These are phyloP conservation scores for Philonicus albiceps DNA, from an alignment of 2,888 invertebrate species.

Conservation along the genomic window DNA sequence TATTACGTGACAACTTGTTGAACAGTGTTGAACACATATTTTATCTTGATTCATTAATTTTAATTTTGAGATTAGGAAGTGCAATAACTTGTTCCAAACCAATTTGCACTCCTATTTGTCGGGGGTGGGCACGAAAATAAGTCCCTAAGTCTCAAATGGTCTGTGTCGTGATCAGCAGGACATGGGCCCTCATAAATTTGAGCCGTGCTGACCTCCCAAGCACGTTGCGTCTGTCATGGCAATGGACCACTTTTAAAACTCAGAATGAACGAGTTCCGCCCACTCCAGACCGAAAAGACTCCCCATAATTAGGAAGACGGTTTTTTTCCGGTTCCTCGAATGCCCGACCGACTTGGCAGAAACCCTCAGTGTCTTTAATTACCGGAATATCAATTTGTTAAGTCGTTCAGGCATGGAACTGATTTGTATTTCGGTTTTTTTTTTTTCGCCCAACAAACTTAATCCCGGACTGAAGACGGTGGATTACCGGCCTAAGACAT, in stretches of 20 bases:
- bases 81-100: not conserved
- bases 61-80: not conserved
- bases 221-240: not conserved
- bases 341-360: not conserved
- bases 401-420: not conserved
- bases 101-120: not conserved
- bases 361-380: not conserved
- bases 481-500: not conserved
- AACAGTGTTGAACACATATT: not conserved
- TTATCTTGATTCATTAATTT: not conserved
- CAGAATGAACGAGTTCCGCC: not conserved
- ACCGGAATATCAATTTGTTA: slow-evolving; percentile 22
- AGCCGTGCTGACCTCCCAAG: not conserved
- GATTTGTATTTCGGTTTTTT: not conserved
- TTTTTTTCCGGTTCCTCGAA: not conserved
- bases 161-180: not conserved
- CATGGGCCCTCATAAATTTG: not conserved
- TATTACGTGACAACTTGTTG: no score
- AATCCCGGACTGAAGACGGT: not conserved
- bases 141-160: not conserved
- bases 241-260: not conserved
- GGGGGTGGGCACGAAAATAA: not conserved
- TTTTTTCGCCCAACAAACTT: not conserved
- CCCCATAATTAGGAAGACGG: slow-evolving; percentile 10
- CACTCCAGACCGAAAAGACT: not conserved